Evolutionary conservation across 2,888 invertebrate genomes (phyloP), one percentile per base, ranked within the genome.

Genomic region (Meteorus cinctellus): DNA sequence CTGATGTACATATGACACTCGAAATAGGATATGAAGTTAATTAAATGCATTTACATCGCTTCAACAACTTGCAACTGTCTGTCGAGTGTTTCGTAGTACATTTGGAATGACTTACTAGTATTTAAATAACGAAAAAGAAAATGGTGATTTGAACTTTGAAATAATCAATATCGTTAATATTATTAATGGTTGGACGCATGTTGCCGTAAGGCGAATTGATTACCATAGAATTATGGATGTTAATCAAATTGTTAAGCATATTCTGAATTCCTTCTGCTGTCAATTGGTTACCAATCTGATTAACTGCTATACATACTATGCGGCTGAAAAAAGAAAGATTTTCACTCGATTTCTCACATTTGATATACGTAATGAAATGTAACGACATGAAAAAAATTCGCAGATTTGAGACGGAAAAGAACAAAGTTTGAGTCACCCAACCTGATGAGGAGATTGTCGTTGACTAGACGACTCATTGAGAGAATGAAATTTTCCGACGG

Each of bases 361-460:
- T 16, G 6, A 31, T 31, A 16, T 16, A 62, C 31, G 16, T 27
- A 62, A 59, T 31, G n/a, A 29, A 71, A 66, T 75, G 71, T 75
- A 81, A 81, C 74, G 78, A 77, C 79, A 81, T 16, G n/a, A 48
- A 48, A 16, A 48, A 55, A 55, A 34, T 69, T 69, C 69, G 78
- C 87, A 87, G 87, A 87, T 86, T 81, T 86, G 83, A 86, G 86
- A 83, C 86, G 87, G 85, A 87, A 87, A 87, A 86, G 87, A 86
- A 86, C 87, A 86, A 87, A 87, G 86, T 87, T 87, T 86, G 86
- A 87, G 81, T 86, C 87, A 77, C 81, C 86, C 82, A 81, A 83
- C 83, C 85, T 83, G 84, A 72, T 66, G 72, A 86, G 84, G 85
- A 84, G 81, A 81, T 87, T 87, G 84, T 86, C 85, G 72, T 86